Evolutionary conservation across 2,797 vertebrate genomes (phyloP).

Genomic region (Sylvia borin): DNA sequence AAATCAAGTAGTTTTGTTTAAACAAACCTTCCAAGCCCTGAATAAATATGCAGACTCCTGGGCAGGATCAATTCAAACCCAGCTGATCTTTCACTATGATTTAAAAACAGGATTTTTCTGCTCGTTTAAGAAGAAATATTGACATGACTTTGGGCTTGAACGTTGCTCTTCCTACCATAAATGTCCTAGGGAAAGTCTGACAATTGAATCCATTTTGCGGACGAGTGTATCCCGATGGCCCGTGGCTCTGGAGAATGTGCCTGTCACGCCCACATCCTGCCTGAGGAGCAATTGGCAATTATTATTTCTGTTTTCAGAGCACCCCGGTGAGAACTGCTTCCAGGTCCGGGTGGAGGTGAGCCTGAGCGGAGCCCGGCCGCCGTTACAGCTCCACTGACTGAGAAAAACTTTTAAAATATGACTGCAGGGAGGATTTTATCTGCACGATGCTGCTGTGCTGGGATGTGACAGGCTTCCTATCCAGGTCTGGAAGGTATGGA

Average conservation of each 20-base stretch:
- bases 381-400: background rate
- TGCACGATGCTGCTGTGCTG: conserved; percentile 33
- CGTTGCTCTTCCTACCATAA: background rate
- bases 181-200: background rate
- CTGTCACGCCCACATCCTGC: background rate
- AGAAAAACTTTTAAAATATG: conserved; percentile 26
- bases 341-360: conserved; percentile 27
- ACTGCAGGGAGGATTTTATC: background rate
- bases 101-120: background rate
- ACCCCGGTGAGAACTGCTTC: conserved; percentile 28
- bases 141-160: background rate
- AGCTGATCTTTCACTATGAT: background rate
- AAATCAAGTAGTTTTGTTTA: background rate
- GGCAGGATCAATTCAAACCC: background rate
- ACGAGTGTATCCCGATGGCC: background rate
- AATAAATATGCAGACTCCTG: background rate
- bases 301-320: background rate
- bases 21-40: background rate
- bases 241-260: background rate
- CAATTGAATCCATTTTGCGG: background rate
- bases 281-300: background rate
- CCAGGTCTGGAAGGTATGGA: conserved; percentile 53
- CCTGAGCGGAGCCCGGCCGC: background rate
- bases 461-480: conserved; percentile 31
- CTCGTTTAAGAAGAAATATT: background rate